Percentiles rank a stretch among this genome's conserved stretches.
phyloP scores from a whole-genome alignment of 2,113 vertebrate species.

The Crypturellus undulatus region DNA sequence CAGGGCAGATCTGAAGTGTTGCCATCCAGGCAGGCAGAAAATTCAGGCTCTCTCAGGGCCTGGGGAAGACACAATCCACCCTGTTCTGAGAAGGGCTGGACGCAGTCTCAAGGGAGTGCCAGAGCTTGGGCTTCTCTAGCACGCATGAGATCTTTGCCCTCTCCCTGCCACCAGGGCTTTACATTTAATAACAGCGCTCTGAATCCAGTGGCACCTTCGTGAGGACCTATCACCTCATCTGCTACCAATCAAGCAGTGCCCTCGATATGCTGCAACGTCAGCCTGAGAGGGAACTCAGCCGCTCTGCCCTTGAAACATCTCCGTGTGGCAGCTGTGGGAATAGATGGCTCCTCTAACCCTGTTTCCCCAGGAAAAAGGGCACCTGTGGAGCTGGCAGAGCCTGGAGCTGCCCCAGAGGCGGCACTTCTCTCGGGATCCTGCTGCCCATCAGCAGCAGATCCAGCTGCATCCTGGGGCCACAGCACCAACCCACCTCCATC shows the following conservation, averaged over 20 bases:
- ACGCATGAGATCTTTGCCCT: neutral
- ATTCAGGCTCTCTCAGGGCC: neutral
- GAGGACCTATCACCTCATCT: fast-evolving
- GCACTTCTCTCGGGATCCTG: neutral
- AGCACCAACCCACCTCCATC: no score
- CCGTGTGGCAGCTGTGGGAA: fast-evolving
- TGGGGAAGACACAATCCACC: neutral
- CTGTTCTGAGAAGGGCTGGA: fast-evolving
- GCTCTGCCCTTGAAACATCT: constrained; percentile 3
- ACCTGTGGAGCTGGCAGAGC: neutral
- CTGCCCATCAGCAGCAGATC: neutral
- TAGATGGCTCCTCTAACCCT: neutral
- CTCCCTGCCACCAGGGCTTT: neutral
- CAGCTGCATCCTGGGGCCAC: no score
- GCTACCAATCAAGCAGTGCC: fast-evolving
- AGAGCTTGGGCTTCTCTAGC: neutral
- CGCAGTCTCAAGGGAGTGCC: fast-evolving
- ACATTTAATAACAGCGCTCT: fast-evolving
- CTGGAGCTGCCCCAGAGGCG: neutral
- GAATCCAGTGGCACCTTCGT: fast-evolving
- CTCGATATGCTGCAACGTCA: neutral
- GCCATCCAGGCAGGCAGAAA: neutral
- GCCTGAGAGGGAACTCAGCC: neutral
- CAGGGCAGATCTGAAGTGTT: neutral
- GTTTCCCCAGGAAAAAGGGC: neutral